Conservation (phyloP, 2,888 invertebrate genomes). For the Parthenolecanium corni region DNA sequence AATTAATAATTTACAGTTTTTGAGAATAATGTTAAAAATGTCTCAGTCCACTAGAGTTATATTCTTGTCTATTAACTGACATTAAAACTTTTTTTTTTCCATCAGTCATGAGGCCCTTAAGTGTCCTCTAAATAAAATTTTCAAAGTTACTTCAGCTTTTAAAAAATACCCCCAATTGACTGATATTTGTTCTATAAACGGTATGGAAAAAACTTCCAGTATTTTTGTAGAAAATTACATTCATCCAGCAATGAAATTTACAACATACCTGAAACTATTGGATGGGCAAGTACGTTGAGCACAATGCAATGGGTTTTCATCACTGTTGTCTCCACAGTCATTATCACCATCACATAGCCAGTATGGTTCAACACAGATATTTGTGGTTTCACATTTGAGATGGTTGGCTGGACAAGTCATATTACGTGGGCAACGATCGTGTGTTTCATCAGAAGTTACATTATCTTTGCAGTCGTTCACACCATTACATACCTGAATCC, state of each 20-base stretch:
- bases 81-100: too few species aligned
- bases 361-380: slow-evolving; percentile 93
- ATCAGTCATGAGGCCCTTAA: too few species aligned
- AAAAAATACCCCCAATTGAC: neutral
- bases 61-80: too few species aligned
- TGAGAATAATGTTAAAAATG: neutral
- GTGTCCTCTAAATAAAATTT: too few species aligned
- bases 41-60: too few species aligned
- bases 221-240: too few species aligned
- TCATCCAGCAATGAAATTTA: slow-evolving; percentile 1
- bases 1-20: neutral
- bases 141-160: too few species aligned
- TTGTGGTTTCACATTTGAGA: slow-evolving; percentile 84
- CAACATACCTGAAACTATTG: slow-evolving; percentile 73
- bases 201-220: neutral
- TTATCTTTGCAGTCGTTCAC: slow-evolving; percentile 91
- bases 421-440: slow-evolving; percentile 73
- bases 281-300: slow-evolving; percentile 78
- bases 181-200: neutral
- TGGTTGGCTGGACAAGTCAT: slow-evolving; percentile 82
- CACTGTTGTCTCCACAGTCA: slow-evolving; percentile 89
- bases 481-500: slow-evolving; percentile 62
- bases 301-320: slow-evolving; percentile 82
- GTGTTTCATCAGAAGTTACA: slow-evolving; percentile 79
- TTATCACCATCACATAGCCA: slow-evolving; percentile 97